These are phyloP conservation scores for Penaeus vannamei DNA, from an alignment of 1,140 invertebrate species.

Conservation along the genomic window DNA sequence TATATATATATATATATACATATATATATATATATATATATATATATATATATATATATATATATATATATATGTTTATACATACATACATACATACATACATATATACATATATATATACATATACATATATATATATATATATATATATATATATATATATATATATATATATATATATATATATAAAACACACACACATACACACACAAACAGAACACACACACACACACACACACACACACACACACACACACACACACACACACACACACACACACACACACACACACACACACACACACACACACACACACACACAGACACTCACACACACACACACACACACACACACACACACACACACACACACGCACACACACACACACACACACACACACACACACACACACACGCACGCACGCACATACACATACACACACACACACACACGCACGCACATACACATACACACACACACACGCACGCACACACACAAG, in stretches of 20 bases:
- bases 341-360: constrained; percentile 11
- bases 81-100: too few species aligned
- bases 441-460: constrained; percentile 10
- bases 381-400: constrained; percentile 11
- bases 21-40: constrained; percentile 16
- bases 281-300: too few species aligned
- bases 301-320: constrained; percentile 2
- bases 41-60: constrained; percentile 9
- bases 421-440: constrained; percentile 11
- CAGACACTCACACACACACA: constrained; percentile 6
- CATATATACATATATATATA: constrained; percentile 16
- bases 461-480: constrained; percentile 11
- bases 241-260: too few species aligned
- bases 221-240: too few species aligned
- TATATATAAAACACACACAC: too few species aligned
- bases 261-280: too few species aligned
- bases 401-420: constrained; percentile 10
- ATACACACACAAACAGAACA: too few species aligned
- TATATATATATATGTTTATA: constrained; percentile 7
- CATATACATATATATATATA: constrained; percentile 3
- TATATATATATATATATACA: not conserved
- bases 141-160: not conserved
- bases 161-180: too few species aligned
- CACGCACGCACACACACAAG: constrained; percentile 4
- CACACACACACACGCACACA: constrained; percentile 11